Base-by-base conservation (phyloP, 1,140 invertebrate species). In the Brachionus rubens region DNA sequence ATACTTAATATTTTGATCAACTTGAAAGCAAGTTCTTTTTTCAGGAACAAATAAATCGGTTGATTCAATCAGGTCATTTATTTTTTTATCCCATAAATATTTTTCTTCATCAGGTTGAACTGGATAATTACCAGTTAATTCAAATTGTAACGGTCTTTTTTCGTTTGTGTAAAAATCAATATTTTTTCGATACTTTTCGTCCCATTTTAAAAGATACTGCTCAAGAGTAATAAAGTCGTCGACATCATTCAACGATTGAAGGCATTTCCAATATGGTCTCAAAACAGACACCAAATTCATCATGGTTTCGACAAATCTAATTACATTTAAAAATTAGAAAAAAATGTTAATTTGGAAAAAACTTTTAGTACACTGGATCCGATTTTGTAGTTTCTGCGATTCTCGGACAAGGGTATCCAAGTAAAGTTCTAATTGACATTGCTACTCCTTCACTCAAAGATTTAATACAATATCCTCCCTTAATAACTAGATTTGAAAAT, bases 401-500 rank as follows among this genome's bases (percentile, higher is more conserved):
- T 36, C 81, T 72, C 0, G 92, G 91, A 80, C 91, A 91, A 6
- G 92, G 89, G 84, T 95, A 91, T 0, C 91, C 91, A n/a, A 97
- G 85, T 48, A 98, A 85, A 0, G 90, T 86, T 75, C 91, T 86
- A 19, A 97, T 81, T 4, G 92, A 93, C 12, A 93, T 83, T 14
- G 92, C 91, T 41, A 91, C 93, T 54, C 90, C 89, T 87, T 97
- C 94, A 0, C 92, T 88, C 68, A 98, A 85, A 0, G 93, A 94
- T 47, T 91, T 88, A 16, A 93, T 80, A 81, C 91, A 96, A 84
- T 98, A 98, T 24, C 94, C 94, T 68, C 94, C 94, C 89, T 90
- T 75, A 40, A 83, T n/a, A n/a, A n/a, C n/a, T n/a, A n/a, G n/a
- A n/a, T n/a, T n/a, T n/a, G n/a, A n/a, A n/a, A n/a, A n/a, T n/a